Evolutionary conservation across 2,888 invertebrate species (phyloP), one percentile per base, ranked within the genome.

Genomic region (Caenorhabditis panamensis): DNA sequence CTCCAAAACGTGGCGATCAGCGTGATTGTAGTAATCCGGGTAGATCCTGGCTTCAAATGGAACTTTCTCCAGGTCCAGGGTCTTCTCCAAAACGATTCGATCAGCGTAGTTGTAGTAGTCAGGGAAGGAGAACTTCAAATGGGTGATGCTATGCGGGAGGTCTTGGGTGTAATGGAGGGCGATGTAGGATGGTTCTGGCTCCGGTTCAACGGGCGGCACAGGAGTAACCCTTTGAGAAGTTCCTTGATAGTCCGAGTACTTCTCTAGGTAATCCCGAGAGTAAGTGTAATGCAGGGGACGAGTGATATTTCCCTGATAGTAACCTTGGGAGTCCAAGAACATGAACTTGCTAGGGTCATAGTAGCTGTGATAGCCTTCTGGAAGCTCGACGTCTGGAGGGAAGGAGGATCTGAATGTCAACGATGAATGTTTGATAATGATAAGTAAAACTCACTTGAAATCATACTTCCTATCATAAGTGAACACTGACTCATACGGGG

Each of bases 341-440:
- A 72, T 51, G 49, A 67, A 62, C n/a, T 49, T 64, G 41, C 54
- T 47, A 0, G 79, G 79, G 18, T 73, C 69, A 31, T 79, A 79
- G 54, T 79, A 79, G 51, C 37, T 47, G 56, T 79, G 79, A 54
- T 79, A 79, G n/a, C 79, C 79, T 18, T 73, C 58, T 22, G 79
- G 79, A 61, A 79, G 59, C 13, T 73, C 63, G 18, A 79, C 73
- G n/a, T 37, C 58, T 24, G 78, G 67, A 31, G 68, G 77, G 68
- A 69, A 69, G 11, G 62, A 69, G 13, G 56, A 49, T 20, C 68
- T 68, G 11, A 28, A 63, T 24, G n/a, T n/a, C n/a, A n/a, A n/a
- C n/a, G n/a, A n/a, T n/a, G n/a, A n/a, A n/a, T n/a, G n/a, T n/a
- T n/a, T n/a, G n/a, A n/a, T n/a, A n/a, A n/a, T 31, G 31, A 31